Evolutionary conservation across 2,797 vertebrate species (phyloP), one percentile per base, ranked within the genome.

Genomic region (Choloepus didactylus): DNA sequence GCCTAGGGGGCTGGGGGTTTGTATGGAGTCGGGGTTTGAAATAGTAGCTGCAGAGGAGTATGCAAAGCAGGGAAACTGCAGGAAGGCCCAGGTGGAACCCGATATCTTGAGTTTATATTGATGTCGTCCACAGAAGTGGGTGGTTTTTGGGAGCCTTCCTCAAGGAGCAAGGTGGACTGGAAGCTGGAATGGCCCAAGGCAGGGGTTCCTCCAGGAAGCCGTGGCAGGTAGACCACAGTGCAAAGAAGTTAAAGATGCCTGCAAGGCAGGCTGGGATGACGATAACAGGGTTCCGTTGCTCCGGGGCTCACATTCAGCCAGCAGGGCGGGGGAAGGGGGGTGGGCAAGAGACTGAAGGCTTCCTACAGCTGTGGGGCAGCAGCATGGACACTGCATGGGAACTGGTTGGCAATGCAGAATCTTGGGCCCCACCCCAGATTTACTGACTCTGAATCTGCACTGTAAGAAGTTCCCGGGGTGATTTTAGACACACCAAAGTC

Each of bases 401-500:
- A 25, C 5, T 10, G 35, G 67, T 11, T 3, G 56, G 75, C 72
- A 59, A 70, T 9, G 54, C 64, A 64, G 56, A 56, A 9, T 51
- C 19, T 6, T 12, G 5, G 38, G 19, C 9, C 21, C 21, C 0
- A 35, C 46, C 21, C 23, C 2, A 31, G 31, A 49, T 29, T 62
- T 18, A 2, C 66, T 31, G 35, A 60, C 41, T 25, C 4, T 1
- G 12, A 31, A 11, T 19, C 54, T 44, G 67, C 6, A 54, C 18
- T 44, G 8, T 5, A 64, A 5, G 49, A 3, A 0, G 9, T 29
- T 66, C 4, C 41, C 38, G 25, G 31, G 49, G 67, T 25, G 49
- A 44, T 2, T 56, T 14, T 0, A 0, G 0, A 14, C 14, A 7
- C 49, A 25, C 23, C 4, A 3, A 25, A 27, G 18, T n/a, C 6